A percentile compares a stretch with the other conserved stretches of the same genome.
These are phyloP conservation scores for Eospalax fontanierii DNA, from an alignment of 2,797 vertebrate genomes.

Conservation along the genomic window DNA sequence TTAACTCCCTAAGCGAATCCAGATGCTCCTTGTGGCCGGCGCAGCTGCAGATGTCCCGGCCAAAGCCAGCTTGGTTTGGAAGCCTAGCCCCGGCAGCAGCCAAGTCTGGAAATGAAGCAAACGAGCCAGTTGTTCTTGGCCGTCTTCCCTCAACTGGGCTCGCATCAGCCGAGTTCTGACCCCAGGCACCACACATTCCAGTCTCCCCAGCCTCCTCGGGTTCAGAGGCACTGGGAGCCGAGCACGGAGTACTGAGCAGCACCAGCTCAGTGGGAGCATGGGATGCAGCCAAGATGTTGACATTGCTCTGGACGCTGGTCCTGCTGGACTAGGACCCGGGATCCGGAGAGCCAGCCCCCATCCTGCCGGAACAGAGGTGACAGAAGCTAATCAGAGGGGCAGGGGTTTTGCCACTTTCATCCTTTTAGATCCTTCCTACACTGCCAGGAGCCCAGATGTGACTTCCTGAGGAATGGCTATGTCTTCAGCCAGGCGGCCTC, in stretches of 20 bases:
- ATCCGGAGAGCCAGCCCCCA: not conserved
- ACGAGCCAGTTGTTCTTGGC: slow-evolving; percentile 92
- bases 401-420: not conserved
- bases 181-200: slow-evolving; percentile 88
- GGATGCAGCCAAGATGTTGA: slow-evolving; percentile 66
- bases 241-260: not conserved
- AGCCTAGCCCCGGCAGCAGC: slow-evolving; percentile 85
- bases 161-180: slow-evolving; percentile 89
- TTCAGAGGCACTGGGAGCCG: slow-evolving; percentile 81
- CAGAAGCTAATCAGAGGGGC: not conserved
- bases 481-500: not conserved
- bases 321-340: slow-evolving; percentile 14
- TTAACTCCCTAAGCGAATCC: slow-evolving; percentile 89
- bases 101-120: slow-evolving; percentile 92
- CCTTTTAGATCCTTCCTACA: not conserved
- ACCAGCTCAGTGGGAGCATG: slow-evolving; percentile 39
- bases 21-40: slow-evolving; percentile 90
- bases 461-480: not conserved
- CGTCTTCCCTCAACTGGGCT: slow-evolving; percentile 89
- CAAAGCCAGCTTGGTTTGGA: slow-evolving; percentile 88
- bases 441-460: not conserved
- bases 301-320: not conserved
- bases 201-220: slow-evolving; percentile 85
- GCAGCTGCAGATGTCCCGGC: slow-evolving; percentile 88
- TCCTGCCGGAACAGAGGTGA: not conserved